Base-by-base conservation (phyloP, 2,888 invertebrate genomes). In the Noctua fimbriata region DNA sequence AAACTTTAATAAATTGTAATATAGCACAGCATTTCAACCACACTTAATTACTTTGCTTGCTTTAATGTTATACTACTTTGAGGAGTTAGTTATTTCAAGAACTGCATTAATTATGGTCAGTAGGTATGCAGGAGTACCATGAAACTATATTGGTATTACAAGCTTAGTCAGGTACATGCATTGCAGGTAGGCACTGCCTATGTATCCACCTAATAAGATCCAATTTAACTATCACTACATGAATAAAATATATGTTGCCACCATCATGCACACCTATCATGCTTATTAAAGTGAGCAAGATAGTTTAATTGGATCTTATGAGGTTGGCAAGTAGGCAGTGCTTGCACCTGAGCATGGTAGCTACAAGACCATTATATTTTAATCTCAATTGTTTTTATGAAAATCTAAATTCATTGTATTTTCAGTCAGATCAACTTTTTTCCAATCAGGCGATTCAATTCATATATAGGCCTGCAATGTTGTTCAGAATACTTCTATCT, bases 71-170 rank as follows among this genome's bases (percentile, higher is more conserved):
- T 21, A n/a, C 18, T 67, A 24, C 4, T 66, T 60, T 9, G 63
- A 66, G 58, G 24, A 18, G 63, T n/a, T 84, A 60, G 44, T 18
- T n/a, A 55, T 80, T 73, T 55, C 21, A 80, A 73, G 52, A 58
- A 69, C 47, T 73, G 52, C n/a, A 49, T 9, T 44, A 44, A 47
- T 47, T 14, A 55, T 69, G 14, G 49, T 69, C 36, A 10, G 5
- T 58, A 28, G 10, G 47, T 55, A 73, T 73, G 65, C 21, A 71
- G 47, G 14, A 58, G 3, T 14, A 28, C 36, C 44, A 58, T 47
- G 9, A 76, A 41, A 32, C 63, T 10, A 21, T 32, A 21, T 36
- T 16, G 21, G 32, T 32, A 32, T 21, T 28, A 60, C 60, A 60
- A 60, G 60, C 55, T n/a, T 58, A n/a, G n/a, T 41, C 41, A 41